phyloP scores from a whole-genome alignment of 2,113 vertebrate species.

The Daphoenositta chrysoptera region DNA sequence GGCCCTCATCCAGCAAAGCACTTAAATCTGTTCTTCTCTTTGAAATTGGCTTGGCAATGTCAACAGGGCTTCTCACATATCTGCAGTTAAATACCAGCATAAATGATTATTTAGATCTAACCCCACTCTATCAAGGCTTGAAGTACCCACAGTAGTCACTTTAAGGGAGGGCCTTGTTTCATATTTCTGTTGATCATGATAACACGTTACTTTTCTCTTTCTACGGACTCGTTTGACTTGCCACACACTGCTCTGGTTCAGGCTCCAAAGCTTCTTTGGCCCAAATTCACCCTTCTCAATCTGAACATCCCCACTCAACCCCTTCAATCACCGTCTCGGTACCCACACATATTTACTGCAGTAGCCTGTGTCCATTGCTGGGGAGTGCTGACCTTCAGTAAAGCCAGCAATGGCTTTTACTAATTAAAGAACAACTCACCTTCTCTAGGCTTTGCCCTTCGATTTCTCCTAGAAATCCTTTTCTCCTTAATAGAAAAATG shows the following conservation, averaged over 20 bases:
- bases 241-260: not conserved
- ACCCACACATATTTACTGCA: not conserved
- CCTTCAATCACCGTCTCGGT: not conserved
- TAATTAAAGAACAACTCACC: not conserved
- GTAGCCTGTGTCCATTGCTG: not conserved
- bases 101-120: slow-evolving; percentile 6
- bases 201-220: not conserved
- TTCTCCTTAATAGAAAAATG: not conserved
- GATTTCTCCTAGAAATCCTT: not conserved
- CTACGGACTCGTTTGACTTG: not conserved
- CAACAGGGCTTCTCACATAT: not conserved
- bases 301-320: not conserved
- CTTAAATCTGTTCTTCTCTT: slow-evolving; percentile 16
- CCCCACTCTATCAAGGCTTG: not conserved
- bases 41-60: not conserved
- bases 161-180: not conserved
- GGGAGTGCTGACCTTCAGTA: not conserved
- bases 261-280: not conserved
- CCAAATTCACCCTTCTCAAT: not conserved
- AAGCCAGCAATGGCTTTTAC: not conserved
- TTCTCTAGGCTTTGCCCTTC: not conserved
- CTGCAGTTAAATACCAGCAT: not conserved
- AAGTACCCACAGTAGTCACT: not conserved
- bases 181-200: not conserved
- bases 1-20: slow-evolving; percentile 22